Percentiles rank a stretch among this genome's conserved stretches.
Conservation (phyloP, 2,888 invertebrate species). For the Macrosoma leucophasiata region DNA sequence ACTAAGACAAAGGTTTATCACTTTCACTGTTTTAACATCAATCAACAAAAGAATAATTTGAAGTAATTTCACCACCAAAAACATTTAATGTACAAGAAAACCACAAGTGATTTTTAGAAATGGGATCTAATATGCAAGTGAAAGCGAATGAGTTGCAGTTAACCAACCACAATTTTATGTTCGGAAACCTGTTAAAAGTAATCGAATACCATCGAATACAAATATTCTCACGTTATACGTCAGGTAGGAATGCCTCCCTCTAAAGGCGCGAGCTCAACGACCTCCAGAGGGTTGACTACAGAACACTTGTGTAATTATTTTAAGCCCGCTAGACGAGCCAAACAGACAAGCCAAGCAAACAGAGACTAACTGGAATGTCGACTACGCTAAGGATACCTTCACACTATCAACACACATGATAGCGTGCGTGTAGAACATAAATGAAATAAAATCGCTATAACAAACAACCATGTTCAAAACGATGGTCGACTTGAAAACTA, state of each 20-base stretch:
- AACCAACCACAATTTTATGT: constrained; percentile 31
- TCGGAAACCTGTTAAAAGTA: constrained; percentile 47
- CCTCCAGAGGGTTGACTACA: constrained; percentile 45
- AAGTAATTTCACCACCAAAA: too few species aligned
- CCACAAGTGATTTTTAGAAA: too few species aligned
- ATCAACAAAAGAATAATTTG: too few species aligned
- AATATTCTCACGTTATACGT: constrained; percentile 30
- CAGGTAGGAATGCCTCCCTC: constrained; percentile 38
- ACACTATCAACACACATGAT: too few species aligned
- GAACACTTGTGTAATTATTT: constrained; percentile 72
- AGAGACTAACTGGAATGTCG: constrained; percentile 53
- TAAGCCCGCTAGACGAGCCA: constrained; percentile 60
- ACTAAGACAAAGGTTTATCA: too few species aligned
- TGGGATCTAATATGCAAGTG: too few species aligned
- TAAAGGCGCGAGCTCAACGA: constrained; percentile 42
- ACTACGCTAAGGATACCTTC: constrained; percentile 36
- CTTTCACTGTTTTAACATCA: too few species aligned
- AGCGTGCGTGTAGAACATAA: too few species aligned
- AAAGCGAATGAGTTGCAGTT: constrained; percentile 41
- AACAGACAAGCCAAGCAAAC: constrained; percentile 58
- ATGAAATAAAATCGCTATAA: too few species aligned
- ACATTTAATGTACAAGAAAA: too few species aligned
- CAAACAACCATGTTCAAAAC: too few species aligned
- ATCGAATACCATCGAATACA: constrained; percentile 42
- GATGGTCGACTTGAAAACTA: too few species aligned